Evolutionary conservation across 30 jellyfish, hydroid and myxozoan genomes (phyloP).

Genomic region (Hydractinia symbiolongicarpus): DNA sequence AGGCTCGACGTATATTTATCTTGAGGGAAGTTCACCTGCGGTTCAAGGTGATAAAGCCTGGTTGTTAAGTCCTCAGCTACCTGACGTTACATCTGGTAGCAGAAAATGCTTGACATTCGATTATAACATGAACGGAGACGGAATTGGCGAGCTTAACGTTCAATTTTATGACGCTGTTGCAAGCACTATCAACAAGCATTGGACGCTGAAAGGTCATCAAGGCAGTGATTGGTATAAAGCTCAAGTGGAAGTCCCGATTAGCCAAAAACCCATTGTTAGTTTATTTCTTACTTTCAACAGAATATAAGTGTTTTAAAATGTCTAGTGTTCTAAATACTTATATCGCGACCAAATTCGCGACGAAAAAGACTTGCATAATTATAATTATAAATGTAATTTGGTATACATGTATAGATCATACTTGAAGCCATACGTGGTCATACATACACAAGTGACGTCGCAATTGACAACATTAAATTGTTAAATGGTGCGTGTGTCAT

Average conservation of each 20-base stretch:
- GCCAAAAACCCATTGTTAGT: slow-evolving; percentile 30
- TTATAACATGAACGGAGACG: slow-evolving; percentile 63
- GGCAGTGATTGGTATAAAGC: slow-evolving; percentile 62
- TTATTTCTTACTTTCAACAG: neutral
- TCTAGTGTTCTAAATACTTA: no score
- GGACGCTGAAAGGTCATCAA: slow-evolving; percentile 72
- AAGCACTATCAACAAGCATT: slow-evolving; percentile 15
- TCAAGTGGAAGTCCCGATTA: slow-evolving; percentile 33
- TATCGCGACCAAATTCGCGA: no score
- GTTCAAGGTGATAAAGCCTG: slow-evolving; percentile 54
- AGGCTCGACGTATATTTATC: slow-evolving; percentile 11
- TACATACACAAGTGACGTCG: slow-evolving; percentile 49
- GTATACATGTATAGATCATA: slow-evolving; percentile 23
- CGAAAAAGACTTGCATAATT: no score
- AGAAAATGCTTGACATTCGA: slow-evolving; percentile 45
- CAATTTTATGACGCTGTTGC: slow-evolving; percentile 4
- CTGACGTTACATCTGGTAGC: slow-evolving; percentile 10
- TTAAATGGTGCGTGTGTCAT: slow-evolving; percentile 21
- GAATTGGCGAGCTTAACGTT: slow-evolving; percentile 48
- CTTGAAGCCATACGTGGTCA: slow-evolving; percentile 62
- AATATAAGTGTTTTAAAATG: no score
- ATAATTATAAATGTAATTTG: no score
- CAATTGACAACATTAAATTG: slow-evolving; percentile 59
- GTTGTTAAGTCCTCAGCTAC: slow-evolving; percentile 29
- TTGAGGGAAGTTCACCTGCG: slow-evolving; percentile 66